Percentiles rank a stretch among this genome's conserved stretches.
phyloP scores from a whole-genome alignment of 2,797 vertebrate species.

The Sitta carolinensis region DNA sequence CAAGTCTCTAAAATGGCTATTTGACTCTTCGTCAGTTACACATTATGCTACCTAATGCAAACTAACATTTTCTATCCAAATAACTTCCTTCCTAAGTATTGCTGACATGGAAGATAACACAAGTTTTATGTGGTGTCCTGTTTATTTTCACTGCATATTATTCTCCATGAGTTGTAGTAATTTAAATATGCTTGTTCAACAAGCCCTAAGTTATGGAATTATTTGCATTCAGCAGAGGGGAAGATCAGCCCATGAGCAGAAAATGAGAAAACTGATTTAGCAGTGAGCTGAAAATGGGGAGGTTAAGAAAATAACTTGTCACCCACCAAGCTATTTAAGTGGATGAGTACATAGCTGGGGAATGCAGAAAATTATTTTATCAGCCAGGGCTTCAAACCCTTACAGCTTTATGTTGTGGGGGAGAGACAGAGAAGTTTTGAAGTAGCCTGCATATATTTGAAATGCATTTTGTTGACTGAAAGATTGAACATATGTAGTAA shows the following conservation, averaged over 20 bases:
- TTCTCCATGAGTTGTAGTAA: not conserved
- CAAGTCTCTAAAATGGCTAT: not conserved
- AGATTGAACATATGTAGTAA: not conserved
- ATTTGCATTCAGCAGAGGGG: slow-evolving; percentile 2
- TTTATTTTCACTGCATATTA: slow-evolving; percentile 60
- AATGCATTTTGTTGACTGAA: not conserved
- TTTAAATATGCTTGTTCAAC: slow-evolving; percentile 25
- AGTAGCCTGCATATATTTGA: not conserved
- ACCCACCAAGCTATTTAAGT: slow-evolving; percentile 64
- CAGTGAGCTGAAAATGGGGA: not conserved
- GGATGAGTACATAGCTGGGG: slow-evolving; percentile 53
- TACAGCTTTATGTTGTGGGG: not conserved
- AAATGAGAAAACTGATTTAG: slow-evolving; percentile 18
- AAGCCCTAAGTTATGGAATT: not conserved
- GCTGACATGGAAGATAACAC: slow-evolving; percentile 33
- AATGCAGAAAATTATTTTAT: slow-evolving; percentile 37
- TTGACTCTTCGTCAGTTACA: slow-evolving; percentile 38
- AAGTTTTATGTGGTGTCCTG: not conserved
- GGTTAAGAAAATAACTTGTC: slow-evolving; percentile 18
- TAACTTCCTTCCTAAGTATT: slow-evolving; percentile 43
- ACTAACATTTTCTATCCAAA: slow-evolving; percentile 53
- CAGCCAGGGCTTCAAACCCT: not conserved
- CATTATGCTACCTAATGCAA: slow-evolving; percentile 27
- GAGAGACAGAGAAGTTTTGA: not conserved
- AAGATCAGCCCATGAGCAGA: not conserved